phyloP scores from a whole-genome alignment of 2,113 vertebrate species.

The Amazona vittata region DNA sequence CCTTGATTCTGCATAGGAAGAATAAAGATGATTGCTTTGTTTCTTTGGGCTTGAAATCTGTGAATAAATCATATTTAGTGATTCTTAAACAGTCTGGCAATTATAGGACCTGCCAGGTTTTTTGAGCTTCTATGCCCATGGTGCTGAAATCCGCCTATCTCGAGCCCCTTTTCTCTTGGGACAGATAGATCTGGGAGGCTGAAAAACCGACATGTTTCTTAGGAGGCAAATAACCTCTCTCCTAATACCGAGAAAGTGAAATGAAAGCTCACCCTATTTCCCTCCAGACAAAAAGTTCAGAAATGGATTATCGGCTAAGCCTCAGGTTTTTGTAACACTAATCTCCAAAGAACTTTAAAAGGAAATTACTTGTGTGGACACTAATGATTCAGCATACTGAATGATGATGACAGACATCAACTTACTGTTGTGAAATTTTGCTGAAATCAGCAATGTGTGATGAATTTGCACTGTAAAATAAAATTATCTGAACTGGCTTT shows the following conservation, averaged over 20 bases:
- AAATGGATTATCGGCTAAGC: not conserved
- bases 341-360: not conserved
- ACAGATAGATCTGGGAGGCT: not conserved
- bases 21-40: not conserved
- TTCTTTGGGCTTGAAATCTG: not conserved
- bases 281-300: not conserved
- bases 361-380: not conserved
- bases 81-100: not conserved
- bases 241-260: not conserved
- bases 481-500: not conserved
- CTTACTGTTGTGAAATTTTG: not conserved
- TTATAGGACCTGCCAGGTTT: not conserved
- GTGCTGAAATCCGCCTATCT: not conserved
- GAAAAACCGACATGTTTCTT: not conserved
- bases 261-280: not conserved
- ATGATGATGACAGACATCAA: not conserved
- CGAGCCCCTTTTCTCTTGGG: rapidly evolving
- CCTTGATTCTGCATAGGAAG: not conserved
- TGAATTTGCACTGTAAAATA: not conserved
- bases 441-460: not conserved
- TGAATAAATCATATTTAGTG: not conserved
- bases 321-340: not conserved
- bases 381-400: not conserved
- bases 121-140: not conserved
- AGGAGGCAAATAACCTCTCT: not conserved